Evolutionary conservation across 2,113 vertebrate species (phyloP).

Genomic region (Tachuris rubrigastra): DNA sequence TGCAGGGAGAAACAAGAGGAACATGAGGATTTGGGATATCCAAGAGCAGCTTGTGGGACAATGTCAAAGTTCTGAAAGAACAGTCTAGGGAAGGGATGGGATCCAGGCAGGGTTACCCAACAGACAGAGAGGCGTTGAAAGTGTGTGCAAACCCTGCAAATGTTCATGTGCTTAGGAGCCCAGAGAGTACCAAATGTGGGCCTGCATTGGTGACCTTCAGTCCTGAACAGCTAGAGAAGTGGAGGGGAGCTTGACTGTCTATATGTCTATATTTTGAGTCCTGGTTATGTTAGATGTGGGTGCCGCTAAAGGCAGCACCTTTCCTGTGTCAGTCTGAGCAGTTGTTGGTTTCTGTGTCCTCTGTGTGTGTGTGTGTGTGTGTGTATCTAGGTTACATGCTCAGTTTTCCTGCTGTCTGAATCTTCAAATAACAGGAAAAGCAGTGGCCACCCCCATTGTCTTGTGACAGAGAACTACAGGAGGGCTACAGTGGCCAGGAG

Average conservation of each 20-base stretch:
- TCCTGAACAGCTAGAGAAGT: background rate
- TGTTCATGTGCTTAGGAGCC: background rate
- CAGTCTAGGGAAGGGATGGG: background rate
- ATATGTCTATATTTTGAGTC: background rate
- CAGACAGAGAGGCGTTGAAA: background rate
- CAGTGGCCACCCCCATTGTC: accelerated
- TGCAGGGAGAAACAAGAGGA: background rate
- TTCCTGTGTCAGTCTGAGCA: background rate
- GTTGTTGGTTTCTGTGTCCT: background rate
- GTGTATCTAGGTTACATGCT: background rate
- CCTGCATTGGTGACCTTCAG: background rate
- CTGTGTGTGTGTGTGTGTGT: background rate
- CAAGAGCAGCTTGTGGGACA: background rate
- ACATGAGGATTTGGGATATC: background rate
- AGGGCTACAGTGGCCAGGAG: background rate
- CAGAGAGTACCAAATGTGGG: background rate
- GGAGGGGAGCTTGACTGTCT: background rate
- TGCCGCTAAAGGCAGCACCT: background rate
- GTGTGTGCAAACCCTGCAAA: background rate
- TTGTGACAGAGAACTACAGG: background rate
- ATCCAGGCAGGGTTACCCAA: background rate
- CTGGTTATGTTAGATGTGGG: background rate
- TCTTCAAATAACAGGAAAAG: background rate
- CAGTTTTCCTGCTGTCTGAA: background rate
- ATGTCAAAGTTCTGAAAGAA: background rate